These are phyloP conservation scores for Diorhabda carinulata DNA, from an alignment of 1,140 invertebrate genomes.

Conservation along the genomic window DNA sequence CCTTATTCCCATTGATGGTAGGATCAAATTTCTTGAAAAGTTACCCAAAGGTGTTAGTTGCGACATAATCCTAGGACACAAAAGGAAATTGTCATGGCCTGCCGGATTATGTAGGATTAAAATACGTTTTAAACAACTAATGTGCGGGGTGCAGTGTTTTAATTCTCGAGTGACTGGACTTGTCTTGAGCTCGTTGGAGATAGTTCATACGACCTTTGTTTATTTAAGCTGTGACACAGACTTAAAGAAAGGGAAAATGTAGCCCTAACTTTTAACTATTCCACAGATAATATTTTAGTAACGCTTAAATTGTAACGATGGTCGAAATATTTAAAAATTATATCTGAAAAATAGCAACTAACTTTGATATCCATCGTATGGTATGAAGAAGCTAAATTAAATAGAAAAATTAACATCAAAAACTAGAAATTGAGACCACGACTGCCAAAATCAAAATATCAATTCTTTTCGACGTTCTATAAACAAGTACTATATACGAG, in stretches of 20 bases:
- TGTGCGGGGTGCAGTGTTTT: slow-evolving; percentile 24
- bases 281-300: too few species aligned
- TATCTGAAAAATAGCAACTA: too few species aligned
- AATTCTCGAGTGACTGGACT: slow-evolving; percentile 12
- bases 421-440: too few species aligned
- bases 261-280: too few species aligned
- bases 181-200: slow-evolving; percentile 4
- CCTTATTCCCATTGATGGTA: slow-evolving; percentile 21
- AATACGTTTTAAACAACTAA: slow-evolving; percentile 33
- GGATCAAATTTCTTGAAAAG: slow-evolving; percentile 26
- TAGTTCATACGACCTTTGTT: slow-evolving; percentile 8
- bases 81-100: slow-evolving; percentile 25
- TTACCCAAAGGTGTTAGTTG: slow-evolving; percentile 23
- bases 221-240: slow-evolving; percentile 8
- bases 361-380: too few species aligned
- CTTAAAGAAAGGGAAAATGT: not conserved
- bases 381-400: too few species aligned
- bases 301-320: too few species aligned
- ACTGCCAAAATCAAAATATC: too few species aligned
- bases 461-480: too few species aligned
- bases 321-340: too few species aligned
- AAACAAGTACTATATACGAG: too few species aligned
- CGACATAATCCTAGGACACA: slow-evolving; percentile 28
- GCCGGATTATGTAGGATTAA: slow-evolving; percentile 29
- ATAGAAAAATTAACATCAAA: too few species aligned